Conservation (phyloP, 2,888 invertebrate species). For the Linhomoeus sp. region DNA sequence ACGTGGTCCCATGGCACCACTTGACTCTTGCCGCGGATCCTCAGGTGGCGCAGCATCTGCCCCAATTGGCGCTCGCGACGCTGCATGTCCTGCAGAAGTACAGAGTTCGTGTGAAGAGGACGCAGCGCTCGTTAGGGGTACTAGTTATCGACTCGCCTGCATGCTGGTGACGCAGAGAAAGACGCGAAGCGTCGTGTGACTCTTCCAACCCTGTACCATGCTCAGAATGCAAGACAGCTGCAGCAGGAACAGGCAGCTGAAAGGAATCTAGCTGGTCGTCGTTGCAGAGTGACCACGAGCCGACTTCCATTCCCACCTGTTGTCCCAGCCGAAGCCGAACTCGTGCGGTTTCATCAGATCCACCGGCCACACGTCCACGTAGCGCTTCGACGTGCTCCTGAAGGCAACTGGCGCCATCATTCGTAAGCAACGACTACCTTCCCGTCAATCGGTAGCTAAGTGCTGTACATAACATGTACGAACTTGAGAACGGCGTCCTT, state of each 20-base stretch:
- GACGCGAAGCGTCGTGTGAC: conserved; percentile 48
- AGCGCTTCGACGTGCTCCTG: conserved; percentile 31
- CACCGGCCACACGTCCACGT: conserved; percentile 93
- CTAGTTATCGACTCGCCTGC: conserved; percentile 12
- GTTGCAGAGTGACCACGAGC: too few relatives aligned
- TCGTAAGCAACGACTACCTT: neutral
- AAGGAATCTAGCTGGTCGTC: too few relatives aligned
- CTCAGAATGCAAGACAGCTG: conserved; percentile 69
- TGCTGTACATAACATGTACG: neutral
- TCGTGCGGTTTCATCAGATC: conserved; percentile 57
- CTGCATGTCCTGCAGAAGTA: conserved; percentile 21
- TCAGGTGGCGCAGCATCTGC: conserved; percentile 51
- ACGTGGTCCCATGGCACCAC: conserved; percentile 37
- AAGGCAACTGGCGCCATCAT: neutral
- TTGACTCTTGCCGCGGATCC: conserved; percentile 62
- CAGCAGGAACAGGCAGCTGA: conserved; percentile 73
- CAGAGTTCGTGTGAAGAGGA: neutral
- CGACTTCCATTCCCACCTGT: too few relatives aligned
- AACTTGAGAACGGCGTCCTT: conserved; percentile 46
- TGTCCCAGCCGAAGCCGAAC: conserved; percentile 59
- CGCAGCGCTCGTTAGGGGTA: neutral
- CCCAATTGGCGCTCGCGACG: conserved; percentile 22
- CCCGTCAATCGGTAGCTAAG: too few relatives aligned
- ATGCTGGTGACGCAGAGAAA: conserved; percentile 49
- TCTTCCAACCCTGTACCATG: conserved; percentile 58